Evolutionary conservation across 2,888 invertebrate genomes (phyloP).

Genomic region (Caenorhabditis uteleia): DNA sequence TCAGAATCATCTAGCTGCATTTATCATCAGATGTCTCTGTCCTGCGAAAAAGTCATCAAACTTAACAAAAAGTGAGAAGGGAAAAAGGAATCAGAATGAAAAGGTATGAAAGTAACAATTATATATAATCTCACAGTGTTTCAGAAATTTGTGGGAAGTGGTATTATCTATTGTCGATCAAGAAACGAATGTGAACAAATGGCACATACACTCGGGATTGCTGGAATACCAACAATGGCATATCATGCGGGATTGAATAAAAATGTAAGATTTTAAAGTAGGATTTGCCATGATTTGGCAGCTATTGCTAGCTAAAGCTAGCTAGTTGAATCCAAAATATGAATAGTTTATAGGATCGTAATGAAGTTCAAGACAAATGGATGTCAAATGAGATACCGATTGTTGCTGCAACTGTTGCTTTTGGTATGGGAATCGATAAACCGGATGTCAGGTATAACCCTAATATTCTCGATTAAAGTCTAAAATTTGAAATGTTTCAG

Average conservation of each 20-base stretch:
- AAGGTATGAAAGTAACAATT: not conserved
- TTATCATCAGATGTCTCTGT: constrained; percentile 44
- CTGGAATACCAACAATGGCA: constrained; percentile 59
- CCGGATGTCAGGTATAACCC: constrained; percentile 80
- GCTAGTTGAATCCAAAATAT: not conserved
- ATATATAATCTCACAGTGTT: not conserved
- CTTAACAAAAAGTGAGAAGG: constrained; percentile 14
- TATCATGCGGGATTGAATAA: constrained; percentile 65
- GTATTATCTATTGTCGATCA: constrained; percentile 93
- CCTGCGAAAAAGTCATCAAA: constrained; percentile 7
- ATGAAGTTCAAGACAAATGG: constrained; percentile 86
- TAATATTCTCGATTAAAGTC: not conserved
- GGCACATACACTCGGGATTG: constrained; percentile 79
- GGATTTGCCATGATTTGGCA: too few relatives aligned
- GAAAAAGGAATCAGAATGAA: constrained; percentile 15
- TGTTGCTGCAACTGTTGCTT: constrained; percentile 94
- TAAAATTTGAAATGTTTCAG: constrained; percentile 72
- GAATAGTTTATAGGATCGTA: constrained; percentile 75
- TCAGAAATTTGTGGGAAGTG: constrained; percentile 44
- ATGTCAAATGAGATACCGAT: constrained; percentile 85
- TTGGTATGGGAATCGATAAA: constrained; percentile 99
- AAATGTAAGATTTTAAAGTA: constrained; percentile 30
- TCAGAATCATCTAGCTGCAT: constrained; percentile 74
- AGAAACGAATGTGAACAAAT: constrained; percentile 87
- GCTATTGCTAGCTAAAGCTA: too few relatives aligned